Evolutionary conservation across 2,888 invertebrate species (phyloP).

Genomic region (Acleris cristana): DNA sequence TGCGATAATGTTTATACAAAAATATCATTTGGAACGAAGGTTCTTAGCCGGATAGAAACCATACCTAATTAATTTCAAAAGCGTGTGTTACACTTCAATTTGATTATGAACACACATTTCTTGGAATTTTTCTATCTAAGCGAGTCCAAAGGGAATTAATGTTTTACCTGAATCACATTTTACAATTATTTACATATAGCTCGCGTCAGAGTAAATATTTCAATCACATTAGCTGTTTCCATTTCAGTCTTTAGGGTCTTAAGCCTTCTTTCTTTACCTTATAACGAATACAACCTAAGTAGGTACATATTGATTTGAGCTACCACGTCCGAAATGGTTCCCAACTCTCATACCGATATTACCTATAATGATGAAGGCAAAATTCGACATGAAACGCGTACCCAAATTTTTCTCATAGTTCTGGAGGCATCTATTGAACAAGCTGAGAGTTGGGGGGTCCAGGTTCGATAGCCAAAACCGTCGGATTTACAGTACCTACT

Average conservation of each 20-base stretch:
- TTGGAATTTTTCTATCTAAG: slow-evolving; percentile 49
- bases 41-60: slow-evolving; percentile 42
- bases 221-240: slow-evolving; percentile 78
- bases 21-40: slow-evolving; percentile 70
- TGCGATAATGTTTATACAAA: slow-evolving; percentile 78
- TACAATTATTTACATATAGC: slow-evolving; percentile 65
- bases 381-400: background rate
- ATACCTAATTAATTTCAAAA: slow-evolving; percentile 43
- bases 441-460: too few species aligned
- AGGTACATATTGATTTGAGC: background rate
- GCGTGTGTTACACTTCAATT: slow-evolving; percentile 52
- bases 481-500: too few species aligned
- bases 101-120: slow-evolving; percentile 66
- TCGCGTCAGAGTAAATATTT: slow-evolving; percentile 55
- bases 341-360: too few species aligned
- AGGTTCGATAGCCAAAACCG: too few species aligned
- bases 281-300: slow-evolving; percentile 37
- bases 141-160: background rate
- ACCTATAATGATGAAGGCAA: background rate
- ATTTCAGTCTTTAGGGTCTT: slow-evolving; percentile 69
- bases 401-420: background rate
- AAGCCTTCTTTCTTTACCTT: slow-evolving; percentile 57
- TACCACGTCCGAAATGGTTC: too few species aligned
- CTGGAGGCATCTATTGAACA: too few species aligned
- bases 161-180: slow-evolving; percentile 38